A percentile compares a stretch with the other conserved stretches of the same genome.
These are phyloP conservation scores for Lethrus apterus DNA, from an alignment of 1,140 invertebrate species.

Conservation along the genomic window DNA sequence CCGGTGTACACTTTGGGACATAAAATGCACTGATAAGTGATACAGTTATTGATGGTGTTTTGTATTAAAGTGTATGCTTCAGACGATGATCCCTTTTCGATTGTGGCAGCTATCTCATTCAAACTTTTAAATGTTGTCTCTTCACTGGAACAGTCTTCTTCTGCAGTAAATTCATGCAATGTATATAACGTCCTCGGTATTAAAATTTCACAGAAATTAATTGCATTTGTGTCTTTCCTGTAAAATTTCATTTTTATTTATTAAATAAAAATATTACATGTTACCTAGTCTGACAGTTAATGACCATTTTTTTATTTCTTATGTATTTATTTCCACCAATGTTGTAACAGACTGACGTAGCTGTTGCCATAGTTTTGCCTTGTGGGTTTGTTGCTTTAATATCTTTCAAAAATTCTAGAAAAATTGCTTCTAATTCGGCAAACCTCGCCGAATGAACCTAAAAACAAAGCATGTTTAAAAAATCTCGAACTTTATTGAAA, in stretches of 20 bases:
- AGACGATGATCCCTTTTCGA: background rate
- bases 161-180: background rate
- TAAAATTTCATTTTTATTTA: slow-evolving; percentile 1
- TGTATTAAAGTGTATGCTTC: too few relatives aligned
- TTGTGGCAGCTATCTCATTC: slow-evolving; percentile 1
- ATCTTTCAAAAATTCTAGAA: slow-evolving; percentile 2
- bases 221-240: slow-evolving; percentile 7
- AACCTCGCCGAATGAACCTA: slow-evolving; percentile 3
- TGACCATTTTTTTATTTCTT: slow-evolving; percentile 10
- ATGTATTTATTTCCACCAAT: slow-evolving; percentile 7
- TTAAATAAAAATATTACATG: background rate
- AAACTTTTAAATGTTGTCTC: slow-evolving; percentile 5
- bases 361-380: slow-evolving; percentile 3
- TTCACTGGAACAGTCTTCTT: background rate
- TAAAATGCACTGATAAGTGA: slow-evolving; percentile 3
- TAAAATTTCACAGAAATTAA: slow-evolving; percentile 11
- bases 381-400: slow-evolving; percentile 1
- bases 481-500: too few relatives aligned
- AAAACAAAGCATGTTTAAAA: background rate
- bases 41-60: slow-evolving; percentile 6
- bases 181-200: slow-evolving; percentile 1
- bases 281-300: slow-evolving; percentile 4
- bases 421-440: slow-evolving; percentile 5
- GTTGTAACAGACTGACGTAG: background rate
- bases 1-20: slow-evolving; percentile 9